These are phyloP conservation scores for Bombyx mandarina DNA, from an alignment of 1,140 invertebrate species.

Conservation along the genomic window DNA sequence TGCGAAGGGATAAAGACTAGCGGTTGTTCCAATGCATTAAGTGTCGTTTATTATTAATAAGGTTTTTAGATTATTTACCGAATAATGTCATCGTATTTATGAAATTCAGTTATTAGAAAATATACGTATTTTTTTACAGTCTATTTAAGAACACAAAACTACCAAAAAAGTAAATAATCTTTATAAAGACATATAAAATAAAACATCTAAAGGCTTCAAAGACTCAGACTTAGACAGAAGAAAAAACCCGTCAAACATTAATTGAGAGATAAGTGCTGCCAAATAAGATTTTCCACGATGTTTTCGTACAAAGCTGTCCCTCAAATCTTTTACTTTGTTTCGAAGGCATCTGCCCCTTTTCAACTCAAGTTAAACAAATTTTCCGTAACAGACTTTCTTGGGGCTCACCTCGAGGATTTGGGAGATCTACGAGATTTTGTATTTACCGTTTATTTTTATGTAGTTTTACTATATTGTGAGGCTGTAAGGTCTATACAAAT, in stretches of 20 bases:
- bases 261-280: conserved; percentile 38
- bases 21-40: too few species aligned
- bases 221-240: too few species aligned
- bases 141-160: too few species aligned
- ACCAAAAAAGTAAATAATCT: too few species aligned
- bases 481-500: conserved; percentile 3
- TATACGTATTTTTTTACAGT: too few species aligned
- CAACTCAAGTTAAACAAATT: conserved; percentile 55
- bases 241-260: conserved; percentile 33
- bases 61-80: too few species aligned
- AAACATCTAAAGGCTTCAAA: too few species aligned
- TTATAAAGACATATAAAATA: too few species aligned
- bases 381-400: conserved; percentile 51
- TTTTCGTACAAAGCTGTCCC: conserved; percentile 31
- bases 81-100: too few species aligned
- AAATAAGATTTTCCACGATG: conserved; percentile 36
- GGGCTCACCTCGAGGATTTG: conserved; percentile 46
- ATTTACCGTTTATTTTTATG: conserved; percentile 41
- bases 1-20: too few species aligned
- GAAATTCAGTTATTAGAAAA: too few species aligned
- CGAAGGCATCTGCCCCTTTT: conserved; percentile 43
- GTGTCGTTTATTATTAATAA: too few species aligned
- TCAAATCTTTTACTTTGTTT: conserved; percentile 44
- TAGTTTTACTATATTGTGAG: conserved; percentile 18
- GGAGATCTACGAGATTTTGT: conserved; percentile 41